Evolutionary conservation across 2,888 invertebrate species (phyloP).

Genomic region (Salticus scenicus): DNA sequence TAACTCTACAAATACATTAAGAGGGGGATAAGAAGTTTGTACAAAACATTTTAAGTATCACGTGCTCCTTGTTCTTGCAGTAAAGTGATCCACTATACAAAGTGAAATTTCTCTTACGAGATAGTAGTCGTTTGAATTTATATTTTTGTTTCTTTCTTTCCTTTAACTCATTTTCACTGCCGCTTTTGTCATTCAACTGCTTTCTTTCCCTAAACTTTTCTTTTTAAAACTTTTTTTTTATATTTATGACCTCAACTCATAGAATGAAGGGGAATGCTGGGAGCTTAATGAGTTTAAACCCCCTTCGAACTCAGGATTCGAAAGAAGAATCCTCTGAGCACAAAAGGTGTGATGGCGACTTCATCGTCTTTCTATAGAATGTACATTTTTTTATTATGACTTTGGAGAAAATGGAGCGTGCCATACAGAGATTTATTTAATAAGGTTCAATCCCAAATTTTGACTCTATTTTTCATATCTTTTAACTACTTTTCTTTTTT

Average conservation of each 20-base stretch:
- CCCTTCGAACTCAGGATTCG: neutral
- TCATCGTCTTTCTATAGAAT: slow-evolving; percentile 29
- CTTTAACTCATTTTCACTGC: slow-evolving; percentile 20
- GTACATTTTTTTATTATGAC: slow-evolving; percentile 27
- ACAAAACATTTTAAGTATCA: neutral
- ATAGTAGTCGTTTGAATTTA: slow-evolving; percentile 11
- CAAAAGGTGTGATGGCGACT: slow-evolving; percentile 40
- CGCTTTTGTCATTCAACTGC: slow-evolving; percentile 26
- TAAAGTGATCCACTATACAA: neutral
- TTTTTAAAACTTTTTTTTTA: slow-evolving; percentile 38
- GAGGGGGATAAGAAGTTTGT: neutral
- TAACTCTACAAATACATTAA: too few relatives aligned
- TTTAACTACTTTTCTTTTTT: neutral
- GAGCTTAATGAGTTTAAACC: slow-evolving; percentile 35
- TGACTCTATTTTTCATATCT: neutral
- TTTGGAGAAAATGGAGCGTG: slow-evolving; percentile 26
- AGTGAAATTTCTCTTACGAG: neutral
- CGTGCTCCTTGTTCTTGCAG: neutral
- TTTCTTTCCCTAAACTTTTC: slow-evolving; percentile 21
- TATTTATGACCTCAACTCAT: slow-evolving; percentile 32
- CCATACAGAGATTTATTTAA: slow-evolving; percentile 27
- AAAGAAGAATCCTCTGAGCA: slow-evolving; percentile 28
- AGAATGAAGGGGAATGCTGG: slow-evolving; percentile 6
- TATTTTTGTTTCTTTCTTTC: slow-evolving; percentile 33
- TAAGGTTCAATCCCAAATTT: neutral